A percentile compares a stretch with the other conserved stretches of the same genome.
Conservation (phyloP, 1,140 invertebrate species). For the Drosophila arizonae region DNA sequence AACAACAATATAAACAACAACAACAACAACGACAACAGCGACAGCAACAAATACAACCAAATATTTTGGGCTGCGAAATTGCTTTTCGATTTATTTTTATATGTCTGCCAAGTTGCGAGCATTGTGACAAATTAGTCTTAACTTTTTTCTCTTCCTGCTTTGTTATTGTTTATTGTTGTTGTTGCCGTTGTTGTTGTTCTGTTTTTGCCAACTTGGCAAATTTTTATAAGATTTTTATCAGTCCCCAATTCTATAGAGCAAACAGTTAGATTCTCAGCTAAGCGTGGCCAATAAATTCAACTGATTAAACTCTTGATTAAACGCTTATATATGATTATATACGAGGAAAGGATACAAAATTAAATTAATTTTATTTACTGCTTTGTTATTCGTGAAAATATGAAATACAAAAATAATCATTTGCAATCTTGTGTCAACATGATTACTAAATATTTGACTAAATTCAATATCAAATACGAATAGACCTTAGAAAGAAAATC, state of each 20-base stretch:
- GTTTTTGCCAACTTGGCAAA: constrained; percentile 51
- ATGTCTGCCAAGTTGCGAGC: constrained; percentile 69
- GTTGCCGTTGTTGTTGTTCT: constrained; percentile 22
- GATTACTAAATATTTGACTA: no score
- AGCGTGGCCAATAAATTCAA: no score
- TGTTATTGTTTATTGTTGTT: constrained; percentile 30
- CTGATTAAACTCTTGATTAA: no score
- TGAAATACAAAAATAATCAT: no score
- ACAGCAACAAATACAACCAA: constrained; percentile 34
- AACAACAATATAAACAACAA: constrained; percentile 47
- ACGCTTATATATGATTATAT: no score
- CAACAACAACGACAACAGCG: constrained; percentile 32
- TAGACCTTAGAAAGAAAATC: no score
- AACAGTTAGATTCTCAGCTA: no score
- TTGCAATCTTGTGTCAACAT: no score
- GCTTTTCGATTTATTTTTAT: constrained; percentile 80
- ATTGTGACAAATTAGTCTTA: constrained; percentile 78
- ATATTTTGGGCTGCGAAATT: constrained; percentile 74
- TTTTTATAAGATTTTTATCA: constrained; percentile 61
- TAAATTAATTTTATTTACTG: no score
- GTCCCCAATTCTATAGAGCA: neutral
- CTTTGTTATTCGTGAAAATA: no score
- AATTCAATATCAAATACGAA: no score
- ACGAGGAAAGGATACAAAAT: no score
- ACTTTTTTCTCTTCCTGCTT: constrained; percentile 30